Evolutionary conservation across 2,113 vertebrate genomes (phyloP).

Genomic region (Pachycephala philippinensis): DNA sequence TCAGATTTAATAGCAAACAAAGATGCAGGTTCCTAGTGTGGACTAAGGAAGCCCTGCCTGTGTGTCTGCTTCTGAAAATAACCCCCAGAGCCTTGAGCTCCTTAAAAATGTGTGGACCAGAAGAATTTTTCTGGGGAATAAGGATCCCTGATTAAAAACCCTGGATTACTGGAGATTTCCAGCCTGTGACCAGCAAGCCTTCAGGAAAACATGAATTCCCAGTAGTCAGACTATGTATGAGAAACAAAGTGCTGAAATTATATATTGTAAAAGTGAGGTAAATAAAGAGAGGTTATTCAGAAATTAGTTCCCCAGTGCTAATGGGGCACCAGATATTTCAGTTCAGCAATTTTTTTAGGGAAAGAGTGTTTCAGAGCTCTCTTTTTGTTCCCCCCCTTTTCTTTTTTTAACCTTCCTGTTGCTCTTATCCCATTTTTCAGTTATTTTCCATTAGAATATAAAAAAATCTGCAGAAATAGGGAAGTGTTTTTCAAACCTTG

Average conservation of each 20-base stretch:
- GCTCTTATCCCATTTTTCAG: not conserved
- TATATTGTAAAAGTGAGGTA: not conserved
- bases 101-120: not conserved
- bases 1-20: not conserved
- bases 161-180: not conserved
- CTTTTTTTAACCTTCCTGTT: not conserved
- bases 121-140: not conserved
- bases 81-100: not conserved
- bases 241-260: not conserved
- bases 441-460: not conserved
- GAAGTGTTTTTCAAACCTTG: not conserved
- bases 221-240: not conserved
- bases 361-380: not conserved
- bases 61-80: not conserved
- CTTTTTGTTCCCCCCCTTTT: rapidly evolving
- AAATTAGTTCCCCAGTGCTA: not conserved
- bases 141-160: not conserved
- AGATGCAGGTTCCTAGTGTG: not conserved
- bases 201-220: not conserved
- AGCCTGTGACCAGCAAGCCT: not conserved
- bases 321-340: not conserved
- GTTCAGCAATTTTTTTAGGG: not conserved
- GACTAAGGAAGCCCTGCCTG: not conserved
- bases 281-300: not conserved
- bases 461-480: not conserved